A percentile compares a stretch with the other conserved stretches of the same genome.
phyloP scores from a whole-genome alignment of 2,797 vertebrate species.

The Gymnothorax javanicus region DNA sequence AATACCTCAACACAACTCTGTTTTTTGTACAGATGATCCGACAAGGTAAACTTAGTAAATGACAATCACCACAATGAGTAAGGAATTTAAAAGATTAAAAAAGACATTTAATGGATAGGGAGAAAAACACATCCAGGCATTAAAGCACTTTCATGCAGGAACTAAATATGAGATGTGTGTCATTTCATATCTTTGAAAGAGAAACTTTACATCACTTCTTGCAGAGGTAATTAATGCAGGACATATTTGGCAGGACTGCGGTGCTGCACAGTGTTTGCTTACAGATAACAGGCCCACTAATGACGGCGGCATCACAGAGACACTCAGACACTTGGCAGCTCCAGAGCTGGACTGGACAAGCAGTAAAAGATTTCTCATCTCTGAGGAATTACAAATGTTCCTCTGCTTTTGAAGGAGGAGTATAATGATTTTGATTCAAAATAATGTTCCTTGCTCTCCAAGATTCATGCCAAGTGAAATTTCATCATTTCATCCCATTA shows the following conservation, averaged over 20 bases:
- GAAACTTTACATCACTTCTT: not conserved
- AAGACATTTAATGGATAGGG: not conserved
- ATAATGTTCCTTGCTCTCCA: not conserved
- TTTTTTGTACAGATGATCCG: not conserved
- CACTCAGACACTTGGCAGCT: not conserved
- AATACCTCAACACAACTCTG: not conserved
- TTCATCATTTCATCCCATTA: not conserved
- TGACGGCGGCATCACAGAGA: not conserved
- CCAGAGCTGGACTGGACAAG: not conserved
- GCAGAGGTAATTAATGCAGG: slow-evolving; percentile 1
- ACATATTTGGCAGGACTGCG: not conserved
- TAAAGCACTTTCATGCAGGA: not conserved
- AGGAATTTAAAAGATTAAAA: not conserved
- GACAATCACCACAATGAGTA: not conserved
- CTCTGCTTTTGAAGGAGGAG: not conserved
- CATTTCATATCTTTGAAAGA: not conserved
- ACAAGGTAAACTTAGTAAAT: not conserved
- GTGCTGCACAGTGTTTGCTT: not conserved
- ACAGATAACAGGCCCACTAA: not conserved
- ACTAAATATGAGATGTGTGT: not conserved
- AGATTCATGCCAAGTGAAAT: not conserved
- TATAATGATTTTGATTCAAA: not conserved
- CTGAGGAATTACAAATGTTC: not conserved
- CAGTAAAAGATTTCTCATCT: not conserved
- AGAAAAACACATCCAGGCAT: not conserved